phyloP scores from a whole-genome alignment of 2,888 invertebrate genomes.

The Drosophila meridiana region DNA sequence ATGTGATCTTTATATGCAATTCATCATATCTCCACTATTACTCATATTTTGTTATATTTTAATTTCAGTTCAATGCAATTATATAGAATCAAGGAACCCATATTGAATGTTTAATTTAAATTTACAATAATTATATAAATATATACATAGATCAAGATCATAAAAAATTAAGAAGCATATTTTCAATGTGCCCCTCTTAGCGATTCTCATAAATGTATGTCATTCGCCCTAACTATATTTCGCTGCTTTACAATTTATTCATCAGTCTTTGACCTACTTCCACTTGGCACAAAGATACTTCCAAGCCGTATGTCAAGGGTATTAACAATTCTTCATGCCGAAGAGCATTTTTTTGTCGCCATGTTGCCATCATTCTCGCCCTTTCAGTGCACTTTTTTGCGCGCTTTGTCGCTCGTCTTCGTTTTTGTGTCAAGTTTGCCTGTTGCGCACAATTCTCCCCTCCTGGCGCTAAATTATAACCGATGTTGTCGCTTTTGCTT shows the following conservation, averaged over 20 bases:
- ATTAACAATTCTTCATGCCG: not conserved
- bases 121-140: no score
- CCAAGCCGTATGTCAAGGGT: not conserved
- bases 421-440: constrained; percentile 65
- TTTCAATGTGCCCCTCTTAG: not conserved
- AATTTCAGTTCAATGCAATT: no score
- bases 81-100: no score
- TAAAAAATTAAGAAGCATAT: not conserved
- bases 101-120: no score
- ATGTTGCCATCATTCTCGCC: constrained; percentile 9
- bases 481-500: constrained; percentile 20
- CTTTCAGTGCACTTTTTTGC: constrained; percentile 6
- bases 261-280: not conserved
- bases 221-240: not conserved
- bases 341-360: not conserved
- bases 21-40: no score
- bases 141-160: no score
- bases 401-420: constrained; percentile 12
- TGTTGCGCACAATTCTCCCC: constrained; percentile 53
- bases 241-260: not conserved
- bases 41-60: no score
- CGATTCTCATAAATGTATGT: not conserved
- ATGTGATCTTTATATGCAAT: no score
- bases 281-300: not conserved
- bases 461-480: constrained; percentile 32